Percentiles rank a stretch among this genome's conserved stretches.
phyloP scores from a whole-genome alignment of 1,140 invertebrate genomes.

The Dreissena polymorpha region DNA sequence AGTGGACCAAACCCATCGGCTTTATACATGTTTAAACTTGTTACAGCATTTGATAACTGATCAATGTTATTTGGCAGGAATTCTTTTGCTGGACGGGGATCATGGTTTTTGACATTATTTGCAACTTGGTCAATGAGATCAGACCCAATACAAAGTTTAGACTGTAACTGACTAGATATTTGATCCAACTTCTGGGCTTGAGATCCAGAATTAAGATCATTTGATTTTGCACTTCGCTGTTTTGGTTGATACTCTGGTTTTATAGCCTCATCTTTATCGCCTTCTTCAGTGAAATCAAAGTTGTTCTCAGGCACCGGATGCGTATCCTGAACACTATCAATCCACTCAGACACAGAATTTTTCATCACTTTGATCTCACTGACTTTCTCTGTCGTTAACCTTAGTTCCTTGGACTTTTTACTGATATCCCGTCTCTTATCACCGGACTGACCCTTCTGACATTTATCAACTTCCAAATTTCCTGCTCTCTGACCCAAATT shows the following conservation, averaged over 20 bases:
- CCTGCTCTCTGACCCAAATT: constrained; percentile 19
- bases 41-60: constrained; percentile 9
- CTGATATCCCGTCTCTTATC: constrained; percentile 32
- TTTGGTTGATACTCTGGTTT: constrained; percentile 53
- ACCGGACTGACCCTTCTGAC: not conserved
- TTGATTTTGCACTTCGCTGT: constrained; percentile 24
- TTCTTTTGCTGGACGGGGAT: constrained; percentile 31
- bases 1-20: constrained; percentile 15
- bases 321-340: constrained; percentile 44
- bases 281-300: constrained; percentile 14
- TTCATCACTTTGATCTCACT: constrained; percentile 49
- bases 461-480: not conserved
- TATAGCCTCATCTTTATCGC: constrained; percentile 38
- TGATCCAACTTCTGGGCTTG: not conserved
- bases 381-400: constrained; percentile 49
- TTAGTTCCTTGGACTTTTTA: constrained; percentile 48
- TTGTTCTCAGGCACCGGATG: constrained; percentile 29
- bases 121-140: constrained; percentile 50
- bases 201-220: not conserved
- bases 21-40: constrained; percentile 37
- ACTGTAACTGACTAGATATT: not conserved
- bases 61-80: constrained; percentile 30
- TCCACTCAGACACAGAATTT: constrained; percentile 53
- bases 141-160: constrained; percentile 35
- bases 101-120: constrained; percentile 39